Percentiles rank a stretch among this genome's conserved stretches.
phyloP scores from a whole-genome alignment of 2,888 invertebrate genomes.

The Calameuta idolon region DNA sequence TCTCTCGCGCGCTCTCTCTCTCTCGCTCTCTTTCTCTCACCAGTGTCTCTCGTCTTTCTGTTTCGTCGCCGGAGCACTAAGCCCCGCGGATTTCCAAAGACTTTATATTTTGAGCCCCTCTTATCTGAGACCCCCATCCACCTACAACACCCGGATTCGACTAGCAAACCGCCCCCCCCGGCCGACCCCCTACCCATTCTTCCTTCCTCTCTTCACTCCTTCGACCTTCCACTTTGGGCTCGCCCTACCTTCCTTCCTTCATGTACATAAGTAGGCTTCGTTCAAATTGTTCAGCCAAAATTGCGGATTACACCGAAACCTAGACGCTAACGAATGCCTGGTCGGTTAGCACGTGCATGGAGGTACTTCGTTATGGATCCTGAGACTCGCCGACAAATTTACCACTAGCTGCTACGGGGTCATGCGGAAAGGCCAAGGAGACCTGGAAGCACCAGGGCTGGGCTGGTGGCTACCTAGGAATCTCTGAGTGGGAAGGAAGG shows the following conservation, averaged over 20 bases:
- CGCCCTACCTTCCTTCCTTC: not conserved
- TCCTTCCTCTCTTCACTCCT: not conserved
- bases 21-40: slow-evolving; percentile 22
- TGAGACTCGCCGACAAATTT: slow-evolving; percentile 28
- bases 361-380: slow-evolving; percentile 49
- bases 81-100: slow-evolving; percentile 40
- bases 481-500: slow-evolving; percentile 23
- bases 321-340: not conserved
- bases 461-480: not conserved
- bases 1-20: slow-evolving; percentile 7
- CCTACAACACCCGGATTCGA: not conserved
- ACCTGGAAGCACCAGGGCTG: not conserved
- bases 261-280: not conserved
- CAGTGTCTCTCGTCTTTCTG: slow-evolving; percentile 26
- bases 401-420: not conserved
- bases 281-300: not conserved
- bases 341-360: not conserved
- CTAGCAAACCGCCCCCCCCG: not conserved
- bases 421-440: slow-evolving; percentile 7
- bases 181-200: not conserved
- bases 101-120: slow-evolving; percentile 44
- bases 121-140: slow-evolving; percentile 27
- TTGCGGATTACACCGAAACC: not conserved
- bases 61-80: slow-evolving; percentile 38
- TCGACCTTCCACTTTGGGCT: not conserved